phyloP scores from a whole-genome alignment of 35 echinoderm and acorn worm genomes.

The Apostichopus parvimensis region DNA sequence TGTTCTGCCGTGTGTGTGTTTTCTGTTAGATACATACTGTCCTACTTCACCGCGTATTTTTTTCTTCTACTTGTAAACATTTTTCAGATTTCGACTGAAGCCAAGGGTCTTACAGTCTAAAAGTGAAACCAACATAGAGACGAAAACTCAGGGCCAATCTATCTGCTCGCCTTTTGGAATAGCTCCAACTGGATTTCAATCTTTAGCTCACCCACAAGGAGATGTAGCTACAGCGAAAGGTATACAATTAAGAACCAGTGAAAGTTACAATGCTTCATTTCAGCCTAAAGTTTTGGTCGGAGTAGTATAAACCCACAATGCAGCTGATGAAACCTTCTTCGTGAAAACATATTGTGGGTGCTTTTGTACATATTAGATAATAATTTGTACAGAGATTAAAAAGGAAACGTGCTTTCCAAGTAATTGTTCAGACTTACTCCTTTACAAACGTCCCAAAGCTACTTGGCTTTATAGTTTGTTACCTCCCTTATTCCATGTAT shows the following conservation, averaged over 20 bases:
- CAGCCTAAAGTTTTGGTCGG: no score
- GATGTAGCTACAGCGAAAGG: neutral
- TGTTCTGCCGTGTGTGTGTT: no score
- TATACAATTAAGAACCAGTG: neutral
- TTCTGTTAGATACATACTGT: no score
- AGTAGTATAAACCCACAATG: no score
- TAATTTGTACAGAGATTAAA: neutral
- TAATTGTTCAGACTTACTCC: no score
- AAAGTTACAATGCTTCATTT: no score
- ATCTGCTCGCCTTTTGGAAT: neutral
- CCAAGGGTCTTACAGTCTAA: neutral
- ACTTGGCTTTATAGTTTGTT: no score
- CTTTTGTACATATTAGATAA: neutral
- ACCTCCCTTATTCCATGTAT: no score
- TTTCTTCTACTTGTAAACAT: no score
- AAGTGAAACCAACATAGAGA: neutral
- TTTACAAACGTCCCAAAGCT: no score
- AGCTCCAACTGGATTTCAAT: conserved; percentile 12
- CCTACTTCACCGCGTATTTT: no score
- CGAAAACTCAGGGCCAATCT: neutral
- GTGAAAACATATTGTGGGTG: neutral
- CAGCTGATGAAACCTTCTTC: neutral
- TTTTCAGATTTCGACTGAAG: neutral
- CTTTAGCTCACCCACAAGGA: neutral
- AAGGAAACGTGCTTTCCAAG: no score